Evolutionary conservation across 2,113 vertebrate genomes (phyloP), one percentile per base, ranked within the genome.

Genomic region (Apistogramma diplotaenia): DNA sequence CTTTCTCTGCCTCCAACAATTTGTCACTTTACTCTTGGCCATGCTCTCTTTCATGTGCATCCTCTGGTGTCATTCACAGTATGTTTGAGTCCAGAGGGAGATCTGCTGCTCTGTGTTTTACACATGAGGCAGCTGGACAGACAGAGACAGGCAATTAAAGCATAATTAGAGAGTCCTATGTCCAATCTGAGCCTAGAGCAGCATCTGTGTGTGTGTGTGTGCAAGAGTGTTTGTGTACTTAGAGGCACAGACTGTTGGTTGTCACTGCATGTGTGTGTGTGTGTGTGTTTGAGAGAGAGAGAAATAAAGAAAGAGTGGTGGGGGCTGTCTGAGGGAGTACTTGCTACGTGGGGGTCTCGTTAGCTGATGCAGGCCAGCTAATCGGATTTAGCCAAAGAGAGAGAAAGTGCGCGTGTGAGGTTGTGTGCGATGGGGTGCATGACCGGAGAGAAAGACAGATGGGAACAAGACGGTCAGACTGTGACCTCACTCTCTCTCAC

Each of bases 301-400:
- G 33, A 33, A 65, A 79, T 72, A 74, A 33, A 84, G 19, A 76
- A 49, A 74, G 54, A 73, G 78, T 4, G 35, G 74, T 19, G 29
- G 57, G 83, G 57, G 86, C 23, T 53, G 35, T 21, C 62, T 71
- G 60, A 15, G 71, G 29, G 33, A 58, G 75, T 25, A 7, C 31
- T n/a, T 19, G 80, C 86, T 91, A 65, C 92, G 87, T 79, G 93
- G 92, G 87, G 92, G 90, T 91, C 93, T 94, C 85, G 77, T 94
- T 94, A 93, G 89, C 85, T 84, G 87, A 90, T 74, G 87, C 88
- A 78, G 87, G 80, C 88, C 74, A 82, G 90, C 88, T 95, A 95
- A 95, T 96, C 91, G 89, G 92, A 95, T 95, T 95, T 95, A 87
- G 83, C 81, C 78, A 90, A 90, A 93, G 73, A 90, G 89, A 88